Percentiles rank a stretch among this genome's conserved stretches.
These are phyloP conservation scores for Drosophila rufa DNA, from an alignment of 1,140 invertebrate species.

Conservation along the genomic window DNA sequence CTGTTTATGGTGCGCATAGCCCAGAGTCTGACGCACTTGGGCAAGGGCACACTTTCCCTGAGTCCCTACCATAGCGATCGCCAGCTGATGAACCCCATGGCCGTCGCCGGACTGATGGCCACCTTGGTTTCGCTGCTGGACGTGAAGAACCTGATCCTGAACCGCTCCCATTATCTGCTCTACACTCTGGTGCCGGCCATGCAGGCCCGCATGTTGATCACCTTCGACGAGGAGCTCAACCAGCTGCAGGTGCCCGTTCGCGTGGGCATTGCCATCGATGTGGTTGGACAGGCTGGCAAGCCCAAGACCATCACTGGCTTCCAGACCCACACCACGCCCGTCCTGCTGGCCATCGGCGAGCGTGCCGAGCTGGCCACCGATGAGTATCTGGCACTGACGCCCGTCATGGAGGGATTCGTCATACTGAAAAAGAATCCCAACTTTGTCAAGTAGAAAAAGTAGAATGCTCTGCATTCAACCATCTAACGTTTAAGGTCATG, in stretches of 20 bases:
- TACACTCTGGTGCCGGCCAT: slow-evolving; percentile 98
- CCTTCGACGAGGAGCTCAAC: slow-evolving; percentile 98
- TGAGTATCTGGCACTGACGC: slow-evolving; percentile 97
- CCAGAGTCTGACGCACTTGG: slow-evolving; percentile 98
- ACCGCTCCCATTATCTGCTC: slow-evolving; percentile 98
- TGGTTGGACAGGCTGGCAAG: slow-evolving; percentile 99
- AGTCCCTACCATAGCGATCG: slow-evolving; percentile 98
- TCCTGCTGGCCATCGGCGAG: slow-evolving; percentile 98
- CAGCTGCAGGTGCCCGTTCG: slow-evolving; percentile 97
- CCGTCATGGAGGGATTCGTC: slow-evolving; percentile 99
- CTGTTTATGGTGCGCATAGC: slow-evolving; percentile 99
- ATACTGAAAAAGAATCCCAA: slow-evolving; percentile 96
- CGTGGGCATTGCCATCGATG: slow-evolving; percentile 99
- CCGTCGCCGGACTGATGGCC: slow-evolving; percentile 96
- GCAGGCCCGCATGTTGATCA: slow-evolving; percentile 99
- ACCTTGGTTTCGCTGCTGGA: slow-evolving; percentile 97
- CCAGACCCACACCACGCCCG: slow-evolving; percentile 99
- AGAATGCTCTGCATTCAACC: slow-evolving; percentile 31
- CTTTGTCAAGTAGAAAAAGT: slow-evolving; percentile 74
- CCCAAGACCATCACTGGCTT: slow-evolving; percentile 99
- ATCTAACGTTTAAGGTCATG: slow-evolving; percentile 38
- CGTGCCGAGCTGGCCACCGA: slow-evolving; percentile 99
- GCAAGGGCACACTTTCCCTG: slow-evolving; percentile 99
- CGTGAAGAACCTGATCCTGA: slow-evolving; percentile 98
- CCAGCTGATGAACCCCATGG: slow-evolving; percentile 97